Evolutionary conservation across 1,140 invertebrate species (phyloP).

Genomic region (Drosophila mayri): DNA sequence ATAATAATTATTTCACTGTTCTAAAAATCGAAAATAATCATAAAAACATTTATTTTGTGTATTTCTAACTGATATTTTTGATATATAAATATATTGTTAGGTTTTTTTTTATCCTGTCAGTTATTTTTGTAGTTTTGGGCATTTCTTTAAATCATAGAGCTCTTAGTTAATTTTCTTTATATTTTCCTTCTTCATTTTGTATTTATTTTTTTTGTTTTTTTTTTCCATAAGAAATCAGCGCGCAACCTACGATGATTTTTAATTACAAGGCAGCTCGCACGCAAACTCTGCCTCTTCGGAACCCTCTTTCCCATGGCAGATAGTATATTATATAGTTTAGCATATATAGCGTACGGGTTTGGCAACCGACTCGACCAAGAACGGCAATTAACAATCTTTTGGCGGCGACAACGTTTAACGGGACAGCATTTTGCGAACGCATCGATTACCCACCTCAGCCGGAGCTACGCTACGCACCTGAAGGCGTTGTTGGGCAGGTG

Average conservation of each 20-base stretch:
- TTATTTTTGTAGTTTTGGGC: background rate
- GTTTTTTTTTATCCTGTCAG: background rate
- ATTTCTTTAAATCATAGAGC: background rate
- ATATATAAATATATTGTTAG: background rate
- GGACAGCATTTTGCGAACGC: conserved; percentile 55
- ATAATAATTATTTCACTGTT: background rate
- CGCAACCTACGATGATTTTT: conserved; percentile 32
- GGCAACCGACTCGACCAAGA: conserved; percentile 17
- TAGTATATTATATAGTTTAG: background rate
- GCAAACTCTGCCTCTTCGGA: conserved; percentile 1
- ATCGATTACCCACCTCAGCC: conserved; percentile 55
- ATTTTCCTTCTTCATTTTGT: background rate
- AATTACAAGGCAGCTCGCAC: conserved; percentile 25
- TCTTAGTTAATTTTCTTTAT: background rate
- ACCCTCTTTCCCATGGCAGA: background rate
- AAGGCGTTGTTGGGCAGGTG: conserved; percentile 49
- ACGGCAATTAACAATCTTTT: conserved; percentile 65
- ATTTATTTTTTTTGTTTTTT: background rate
- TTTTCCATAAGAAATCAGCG: background rate
- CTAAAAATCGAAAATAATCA: background rate
- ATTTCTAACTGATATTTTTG: background rate
- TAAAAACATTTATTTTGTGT: no score
- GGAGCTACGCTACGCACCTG: conserved; percentile 12
- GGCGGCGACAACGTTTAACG: conserved; percentile 63
- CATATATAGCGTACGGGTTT: conserved; percentile 17